Conservation (phyloP, 2,113 vertebrate genomes). For the Hipposideros armiger region DNA sequence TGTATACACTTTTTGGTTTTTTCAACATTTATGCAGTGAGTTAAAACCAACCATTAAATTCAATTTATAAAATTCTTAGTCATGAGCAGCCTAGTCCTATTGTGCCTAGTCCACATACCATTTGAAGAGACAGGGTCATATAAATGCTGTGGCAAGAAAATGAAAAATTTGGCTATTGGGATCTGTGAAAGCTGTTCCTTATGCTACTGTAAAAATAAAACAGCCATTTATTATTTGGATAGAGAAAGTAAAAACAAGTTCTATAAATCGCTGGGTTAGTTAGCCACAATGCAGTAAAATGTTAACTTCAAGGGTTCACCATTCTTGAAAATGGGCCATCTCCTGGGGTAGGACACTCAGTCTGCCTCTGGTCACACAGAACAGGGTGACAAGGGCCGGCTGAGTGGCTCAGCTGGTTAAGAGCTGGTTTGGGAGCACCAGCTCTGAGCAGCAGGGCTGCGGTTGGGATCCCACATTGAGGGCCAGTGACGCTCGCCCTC, state of each 20-base stretch:
- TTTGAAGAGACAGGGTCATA: conserved; percentile 32
- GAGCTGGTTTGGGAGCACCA: no score
- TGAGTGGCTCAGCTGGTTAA: no score
- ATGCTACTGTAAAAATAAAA: conserved; percentile 67
- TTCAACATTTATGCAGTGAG: background rate
- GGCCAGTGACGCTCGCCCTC: no score
- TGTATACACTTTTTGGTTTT: conserved; percentile 27
- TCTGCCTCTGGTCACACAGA: background rate
- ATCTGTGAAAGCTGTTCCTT: conserved; percentile 31
- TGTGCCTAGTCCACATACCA: background rate
- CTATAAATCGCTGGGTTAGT: background rate
- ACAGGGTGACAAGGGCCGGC: background rate
- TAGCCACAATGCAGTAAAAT: conserved; percentile 42
- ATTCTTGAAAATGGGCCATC: background rate
- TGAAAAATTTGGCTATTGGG: background rate
- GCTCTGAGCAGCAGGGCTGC: no score
- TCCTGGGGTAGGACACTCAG: background rate
- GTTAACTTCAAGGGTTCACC: conserved; percentile 42
- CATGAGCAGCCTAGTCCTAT: background rate
- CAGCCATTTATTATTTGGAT: conserved; percentile 53
- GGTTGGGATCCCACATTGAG: no score
- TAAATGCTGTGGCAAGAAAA: conserved; percentile 3
- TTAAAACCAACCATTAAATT: conserved; percentile 62
- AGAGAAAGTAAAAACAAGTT: conserved; percentile 61
- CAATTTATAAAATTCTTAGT: conserved; percentile 63